These are phyloP conservation scores for Pristiophorus japonicus DNA, from an alignment of 2,113 vertebrate genomes.

Conservation along the genomic window DNA sequence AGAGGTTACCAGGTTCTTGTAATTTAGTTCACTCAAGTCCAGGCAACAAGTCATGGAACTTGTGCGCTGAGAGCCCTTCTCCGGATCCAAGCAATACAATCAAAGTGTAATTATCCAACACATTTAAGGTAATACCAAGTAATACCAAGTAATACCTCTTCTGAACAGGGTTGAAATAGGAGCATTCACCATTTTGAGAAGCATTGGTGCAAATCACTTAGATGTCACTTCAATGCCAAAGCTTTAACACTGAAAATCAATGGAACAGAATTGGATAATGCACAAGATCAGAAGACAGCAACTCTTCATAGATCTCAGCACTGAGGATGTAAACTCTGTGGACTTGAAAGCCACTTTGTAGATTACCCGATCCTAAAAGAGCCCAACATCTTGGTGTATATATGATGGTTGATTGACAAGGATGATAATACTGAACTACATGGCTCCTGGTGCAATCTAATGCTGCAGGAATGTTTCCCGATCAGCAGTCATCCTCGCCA, in stretches of 20 bases:
- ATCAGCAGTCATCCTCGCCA: not conserved
- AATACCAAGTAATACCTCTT: not conserved
- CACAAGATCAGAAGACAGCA: not conserved
- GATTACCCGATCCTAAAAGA: not conserved
- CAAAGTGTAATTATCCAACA: not conserved
- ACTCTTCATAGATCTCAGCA: not conserved
- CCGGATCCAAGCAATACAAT: not conserved
- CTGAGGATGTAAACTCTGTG: not conserved
- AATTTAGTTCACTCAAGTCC: not conserved
- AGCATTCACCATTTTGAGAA: not conserved
- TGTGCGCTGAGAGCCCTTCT: not conserved
- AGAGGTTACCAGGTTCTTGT: not conserved
- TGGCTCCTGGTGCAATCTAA: not conserved
- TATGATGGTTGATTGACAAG: not conserved
- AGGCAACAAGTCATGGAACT: not conserved
- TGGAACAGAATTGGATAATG: not conserved
- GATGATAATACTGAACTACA: not conserved
- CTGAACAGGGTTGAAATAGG: not conserved
- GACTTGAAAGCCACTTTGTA: not conserved
- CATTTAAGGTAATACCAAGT: not conserved
- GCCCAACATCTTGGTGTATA: not conserved
- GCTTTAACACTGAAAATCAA: not conserved
- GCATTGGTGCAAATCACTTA: not conserved
- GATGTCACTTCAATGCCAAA: not conserved
- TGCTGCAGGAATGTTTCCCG: not conserved